A percentile compares a stretch with the other conserved stretches of the same genome.
Conservation (phyloP, 2,888 invertebrate genomes). For the Carpatolechia fugitivella region DNA sequence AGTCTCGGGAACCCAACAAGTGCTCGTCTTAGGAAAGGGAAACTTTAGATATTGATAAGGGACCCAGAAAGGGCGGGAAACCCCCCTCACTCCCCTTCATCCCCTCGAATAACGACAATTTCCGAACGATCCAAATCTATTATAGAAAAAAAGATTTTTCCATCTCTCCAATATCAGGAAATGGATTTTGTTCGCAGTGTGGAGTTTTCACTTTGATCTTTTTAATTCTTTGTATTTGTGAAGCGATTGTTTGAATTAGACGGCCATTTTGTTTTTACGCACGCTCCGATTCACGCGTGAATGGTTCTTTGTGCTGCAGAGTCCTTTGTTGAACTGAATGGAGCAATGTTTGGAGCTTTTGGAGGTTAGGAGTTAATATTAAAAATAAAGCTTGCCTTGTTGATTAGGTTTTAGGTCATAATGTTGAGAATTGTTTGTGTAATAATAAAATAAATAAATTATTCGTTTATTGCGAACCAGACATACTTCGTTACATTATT, state of each 20-base stretch:
- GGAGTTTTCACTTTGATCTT: neutral
- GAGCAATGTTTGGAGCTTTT: neutral
- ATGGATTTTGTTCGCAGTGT: neutral
- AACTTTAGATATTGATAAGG: slow-evolving; percentile 18
- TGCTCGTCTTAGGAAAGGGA: slow-evolving; percentile 1
- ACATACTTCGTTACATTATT: too few species aligned
- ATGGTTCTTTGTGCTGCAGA: neutral
- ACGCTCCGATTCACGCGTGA: neutral
- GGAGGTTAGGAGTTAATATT: too few species aligned
- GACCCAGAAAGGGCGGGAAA: slow-evolving; percentile 11
- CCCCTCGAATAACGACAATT: slow-evolving; percentile 18
- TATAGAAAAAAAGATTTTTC: slow-evolving; percentile 6
- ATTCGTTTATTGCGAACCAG: too few species aligned
- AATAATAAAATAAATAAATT: too few species aligned
- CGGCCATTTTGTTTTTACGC: neutral
- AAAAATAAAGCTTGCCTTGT: too few species aligned
- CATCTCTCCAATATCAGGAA: neutral
- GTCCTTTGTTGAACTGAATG: too few species aligned
- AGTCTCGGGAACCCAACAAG: slow-evolving; percentile 1
- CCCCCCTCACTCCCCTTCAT: neutral
- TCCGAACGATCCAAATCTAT: slow-evolving; percentile 20
- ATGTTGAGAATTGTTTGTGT: too few species aligned
- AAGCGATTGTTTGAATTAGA: neutral
- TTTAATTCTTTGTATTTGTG: neutral
- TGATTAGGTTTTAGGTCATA: too few species aligned